Conservation (phyloP, 1,140 invertebrate genomes). For the Cotesia chilonis region DNA sequence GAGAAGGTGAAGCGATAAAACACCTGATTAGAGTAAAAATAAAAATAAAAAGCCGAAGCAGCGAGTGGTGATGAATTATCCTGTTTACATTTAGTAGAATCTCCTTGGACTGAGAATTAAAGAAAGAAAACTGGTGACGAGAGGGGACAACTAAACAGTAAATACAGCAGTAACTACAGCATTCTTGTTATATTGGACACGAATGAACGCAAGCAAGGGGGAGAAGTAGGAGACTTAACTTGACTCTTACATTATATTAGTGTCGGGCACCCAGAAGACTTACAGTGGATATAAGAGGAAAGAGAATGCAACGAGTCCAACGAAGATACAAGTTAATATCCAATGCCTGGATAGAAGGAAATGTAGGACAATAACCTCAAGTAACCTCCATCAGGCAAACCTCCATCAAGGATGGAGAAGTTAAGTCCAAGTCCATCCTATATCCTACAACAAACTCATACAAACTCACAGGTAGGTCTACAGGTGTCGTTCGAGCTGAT, state of each 20-base stretch:
- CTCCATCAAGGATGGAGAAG: slow-evolving; percentile 63
- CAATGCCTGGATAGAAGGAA: slow-evolving; percentile 42
- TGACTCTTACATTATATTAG: not conserved
- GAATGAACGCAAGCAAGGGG: slow-evolving; percentile 36
- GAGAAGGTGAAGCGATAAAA: slow-evolving; percentile 25
- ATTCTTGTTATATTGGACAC: not conserved
- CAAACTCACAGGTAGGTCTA: slow-evolving; percentile 11
- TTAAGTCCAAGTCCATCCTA: too few species aligned
- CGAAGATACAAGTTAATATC: slow-evolving; percentile 62
- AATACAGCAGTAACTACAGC: not conserved
- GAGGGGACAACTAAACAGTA: slow-evolving; percentile 10
- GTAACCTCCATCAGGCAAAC: slow-evolving; percentile 66
- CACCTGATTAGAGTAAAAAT: slow-evolving; percentile 21
- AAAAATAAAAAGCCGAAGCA: slow-evolving; percentile 11
- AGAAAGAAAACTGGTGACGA: slow-evolving; percentile 20
- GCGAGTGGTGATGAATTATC: slow-evolving; percentile 36
- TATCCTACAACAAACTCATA: slow-evolving; percentile 39
- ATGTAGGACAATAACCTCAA: slow-evolving; percentile 64
- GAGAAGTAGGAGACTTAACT: slow-evolving; percentile 27
- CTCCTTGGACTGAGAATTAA: slow-evolving; percentile 19
- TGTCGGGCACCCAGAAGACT: slow-evolving; percentile 34
- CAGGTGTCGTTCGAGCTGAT: not conserved
- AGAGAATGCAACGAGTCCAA: slow-evolving; percentile 50
- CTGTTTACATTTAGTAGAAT: slow-evolving; percentile 23
- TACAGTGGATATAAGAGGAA: slow-evolving; percentile 50